phyloP scores from a whole-genome alignment of 2,113 vertebrate genomes.

The Coregonus clupeaformis region DNA sequence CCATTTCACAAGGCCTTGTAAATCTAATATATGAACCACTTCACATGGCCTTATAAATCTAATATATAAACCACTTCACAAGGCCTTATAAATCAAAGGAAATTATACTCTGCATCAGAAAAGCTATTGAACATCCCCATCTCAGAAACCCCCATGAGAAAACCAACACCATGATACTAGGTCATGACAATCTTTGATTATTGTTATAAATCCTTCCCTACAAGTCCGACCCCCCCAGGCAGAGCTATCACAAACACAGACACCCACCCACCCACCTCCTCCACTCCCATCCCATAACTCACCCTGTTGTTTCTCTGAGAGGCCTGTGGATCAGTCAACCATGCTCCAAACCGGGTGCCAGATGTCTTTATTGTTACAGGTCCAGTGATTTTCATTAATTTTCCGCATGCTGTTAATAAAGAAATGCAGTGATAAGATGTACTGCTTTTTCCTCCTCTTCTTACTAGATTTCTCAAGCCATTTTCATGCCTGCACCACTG shows the following conservation, averaged over 20 bases:
- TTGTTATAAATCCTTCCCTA: background rate
- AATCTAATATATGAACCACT: background rate
- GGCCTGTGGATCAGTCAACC: conserved; percentile 95
- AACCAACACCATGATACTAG: conserved; percentile 2
- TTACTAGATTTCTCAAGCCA: conserved; percentile 65
- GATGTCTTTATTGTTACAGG: conserved; percentile 96
- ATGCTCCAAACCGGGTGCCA: conserved; percentile 95
- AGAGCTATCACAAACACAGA: conserved; percentile 19
- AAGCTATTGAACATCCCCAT: background rate
- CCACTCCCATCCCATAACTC: conserved; percentile 71
- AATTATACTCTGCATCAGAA: background rate
- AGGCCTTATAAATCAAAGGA: background rate
- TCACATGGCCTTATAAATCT: background rate
- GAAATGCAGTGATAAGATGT: conserved; percentile 63
- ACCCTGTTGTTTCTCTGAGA: conserved; percentile 91
- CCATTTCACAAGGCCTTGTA: background rate
- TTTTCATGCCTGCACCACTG: conserved; percentile 67
- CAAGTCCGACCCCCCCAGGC: background rate
- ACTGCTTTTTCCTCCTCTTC: conserved; percentile 49
- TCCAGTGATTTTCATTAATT: conserved; percentile 98
- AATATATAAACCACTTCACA: background rate
- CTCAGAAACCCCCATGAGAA: background rate
- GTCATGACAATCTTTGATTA: conserved; percentile 10
- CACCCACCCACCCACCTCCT: background rate
- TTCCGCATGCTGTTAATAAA: conserved; percentile 89